These are phyloP conservation scores for Linyphia triangularis DNA, from an alignment of 2,888 invertebrate genomes.

Conservation along the genomic window DNA sequence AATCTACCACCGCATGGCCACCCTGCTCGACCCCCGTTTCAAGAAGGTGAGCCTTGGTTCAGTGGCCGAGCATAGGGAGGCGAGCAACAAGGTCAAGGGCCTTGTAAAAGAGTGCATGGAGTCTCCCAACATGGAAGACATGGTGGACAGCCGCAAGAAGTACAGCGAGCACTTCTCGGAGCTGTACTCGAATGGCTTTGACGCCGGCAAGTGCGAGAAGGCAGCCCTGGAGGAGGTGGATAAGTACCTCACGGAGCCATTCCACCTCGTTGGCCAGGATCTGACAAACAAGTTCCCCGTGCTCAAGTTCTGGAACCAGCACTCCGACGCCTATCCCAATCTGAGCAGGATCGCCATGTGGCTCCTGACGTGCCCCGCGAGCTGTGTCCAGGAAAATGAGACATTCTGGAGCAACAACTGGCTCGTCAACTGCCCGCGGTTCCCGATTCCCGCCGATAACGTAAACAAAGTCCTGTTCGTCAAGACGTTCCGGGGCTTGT, in stretches of 20 bases:
- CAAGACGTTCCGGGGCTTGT: conserved; percentile 55
- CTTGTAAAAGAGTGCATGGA: conserved; percentile 71
- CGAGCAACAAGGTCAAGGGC: conserved; percentile 41
- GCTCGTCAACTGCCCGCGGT: conserved; percentile 61
- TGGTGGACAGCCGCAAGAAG: conserved; percentile 4
- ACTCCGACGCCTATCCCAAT: conserved; percentile 56
- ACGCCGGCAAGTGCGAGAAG: conserved; percentile 55
- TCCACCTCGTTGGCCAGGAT: background rate
- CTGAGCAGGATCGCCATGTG: conserved; percentile 55
- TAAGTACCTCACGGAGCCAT: conserved; percentile 52
- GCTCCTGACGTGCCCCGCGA: conserved; percentile 65
- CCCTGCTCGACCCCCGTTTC: conserved; percentile 63
- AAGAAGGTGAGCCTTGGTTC: conserved; percentile 37
- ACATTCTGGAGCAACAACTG: conserved; percentile 59
- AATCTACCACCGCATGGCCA: conserved; percentile 55
- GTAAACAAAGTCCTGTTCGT: conserved; percentile 68
- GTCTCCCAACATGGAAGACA: conserved; percentile 52
- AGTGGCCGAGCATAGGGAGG: conserved; percentile 30
- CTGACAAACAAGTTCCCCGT: conserved; percentile 35
- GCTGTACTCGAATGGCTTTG: conserved; percentile 17
- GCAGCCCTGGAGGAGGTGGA: conserved; percentile 59
- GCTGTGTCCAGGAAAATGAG: conserved; percentile 38
- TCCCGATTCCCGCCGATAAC: conserved; percentile 52
- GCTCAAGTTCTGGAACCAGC: conserved; percentile 59
- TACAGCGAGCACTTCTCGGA: conserved; percentile 6